Evolutionary conservation across 2,888 invertebrate genomes (phyloP), one percentile per base, ranked within the genome.

Genomic region (Thecocarcelia acutangulata): DNA sequence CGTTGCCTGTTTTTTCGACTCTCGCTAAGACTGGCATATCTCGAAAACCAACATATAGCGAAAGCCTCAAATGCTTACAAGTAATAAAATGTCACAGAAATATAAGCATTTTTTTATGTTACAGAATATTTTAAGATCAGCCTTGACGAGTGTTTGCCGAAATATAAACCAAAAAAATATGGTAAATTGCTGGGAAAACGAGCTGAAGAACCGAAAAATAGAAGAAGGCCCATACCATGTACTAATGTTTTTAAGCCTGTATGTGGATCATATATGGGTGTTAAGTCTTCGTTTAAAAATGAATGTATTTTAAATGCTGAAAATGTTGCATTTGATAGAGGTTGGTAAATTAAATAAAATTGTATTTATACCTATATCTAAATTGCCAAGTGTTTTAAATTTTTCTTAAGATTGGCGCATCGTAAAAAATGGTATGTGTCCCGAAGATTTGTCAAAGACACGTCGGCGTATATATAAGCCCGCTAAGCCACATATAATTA

Each of bases 291-390:
- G 56, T 88, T 88, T 70, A 83, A 79, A 78, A 88, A 88, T 54
- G 88, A 88, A 83, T 88, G 88, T 15, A 74, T 87, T 48, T 85
- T 88, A 5, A 86, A 87, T 50, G 87, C 87, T 6, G 88, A 88
- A 83, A 88, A 88, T 70, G 81, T 86, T 0, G 84, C 85, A 56
- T 86, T 85, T 4, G 72, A 84, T n/a, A 85, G 86, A 84, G 86
- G 88, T 88, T 15, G 24, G 0, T 2, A 24, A 59, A 24, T n/a
- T n/a, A n/a, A 3, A 33, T 3, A 33, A 9, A 3, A 33, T 24
- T 5, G 2, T 24, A 2, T 24, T 24, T 3, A 24, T 24, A 3
- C 5, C 24, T 24, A 5, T 24, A 24, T 24, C 5, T 5, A 24
- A 24, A 24, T 3, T 24, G 24, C 5, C 24, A 24, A 2, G 24